Conservation (phyloP, 2,888 invertebrate genomes). For the Dryobotodes eremita region DNA sequence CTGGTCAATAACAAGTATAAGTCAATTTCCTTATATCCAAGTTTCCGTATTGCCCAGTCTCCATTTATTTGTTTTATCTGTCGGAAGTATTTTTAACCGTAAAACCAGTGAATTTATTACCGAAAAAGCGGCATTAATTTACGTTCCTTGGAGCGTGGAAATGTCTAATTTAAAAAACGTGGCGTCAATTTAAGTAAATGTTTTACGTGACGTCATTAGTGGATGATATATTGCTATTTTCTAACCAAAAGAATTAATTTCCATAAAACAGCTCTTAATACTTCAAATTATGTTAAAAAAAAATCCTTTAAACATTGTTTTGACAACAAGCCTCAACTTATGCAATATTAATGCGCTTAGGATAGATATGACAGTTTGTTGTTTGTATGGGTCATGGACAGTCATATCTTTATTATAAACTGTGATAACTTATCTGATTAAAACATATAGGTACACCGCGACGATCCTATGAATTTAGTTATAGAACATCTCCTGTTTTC, state of each 20-base stretch:
- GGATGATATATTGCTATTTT: conserved; percentile 15
- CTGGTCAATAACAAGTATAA: conserved; percentile 45
- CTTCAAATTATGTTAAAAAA: not conserved
- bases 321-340: conserved; percentile 1
- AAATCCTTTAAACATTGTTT: not conserved
- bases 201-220: conserved; percentile 37
- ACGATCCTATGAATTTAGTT: not conserved
- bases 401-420: conserved; percentile 8
- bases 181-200: conserved; percentile 19
- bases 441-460: not conserved
- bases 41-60: conserved; percentile 58
- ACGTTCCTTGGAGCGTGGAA: conserved; percentile 15
- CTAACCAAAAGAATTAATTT: conserved; percentile 20
- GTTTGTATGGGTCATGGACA: conserved; percentile 1
- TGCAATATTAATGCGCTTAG: conserved; percentile 4
- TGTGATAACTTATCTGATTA: conserved; percentile 20
- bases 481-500: too few relatives aligned
- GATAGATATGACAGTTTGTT: not conserved
- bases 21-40: conserved; percentile 50
- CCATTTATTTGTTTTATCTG: conserved; percentile 48
- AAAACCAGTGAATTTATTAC: conserved; percentile 54
- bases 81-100: conserved; percentile 52
- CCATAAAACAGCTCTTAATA: not conserved
- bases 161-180: conserved; percentile 37
- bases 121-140: conserved; percentile 44